Evolutionary conservation across 2,113 vertebrate species (phyloP).

Genomic region (Smithornis capensis): DNA sequence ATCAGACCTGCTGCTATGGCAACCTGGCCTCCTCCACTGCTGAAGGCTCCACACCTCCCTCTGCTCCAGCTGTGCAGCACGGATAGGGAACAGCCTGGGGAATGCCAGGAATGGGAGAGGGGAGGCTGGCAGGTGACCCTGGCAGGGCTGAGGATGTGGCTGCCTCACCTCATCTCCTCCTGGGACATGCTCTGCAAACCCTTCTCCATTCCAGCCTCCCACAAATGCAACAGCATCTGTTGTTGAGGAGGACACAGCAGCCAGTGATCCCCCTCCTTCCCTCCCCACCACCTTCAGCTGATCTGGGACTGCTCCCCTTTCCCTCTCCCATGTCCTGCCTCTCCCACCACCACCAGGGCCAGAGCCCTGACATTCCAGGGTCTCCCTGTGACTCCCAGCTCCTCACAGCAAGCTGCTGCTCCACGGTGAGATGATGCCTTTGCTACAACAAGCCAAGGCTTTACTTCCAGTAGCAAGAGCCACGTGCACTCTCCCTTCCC

Average conservation of each 20-base stretch:
- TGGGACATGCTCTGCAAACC: neutral
- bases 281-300: neutral
- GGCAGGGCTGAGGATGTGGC: neutral
- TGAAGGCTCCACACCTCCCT: neutral
- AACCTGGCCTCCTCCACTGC: constrained; percentile 23
- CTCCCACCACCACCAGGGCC: neutral
- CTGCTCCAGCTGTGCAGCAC: neutral
- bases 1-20: constrained; percentile 49
- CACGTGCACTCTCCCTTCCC: neutral
- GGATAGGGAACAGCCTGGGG: neutral
- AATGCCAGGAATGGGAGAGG: neutral
- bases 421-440: neutral
- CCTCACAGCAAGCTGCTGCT: neutral
- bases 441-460: neutral
- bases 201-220: neutral
- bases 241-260: neutral
- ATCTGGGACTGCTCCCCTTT: neutral
- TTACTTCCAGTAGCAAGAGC: neutral
- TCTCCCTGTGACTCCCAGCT: neutral
- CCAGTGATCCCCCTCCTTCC: neutral
- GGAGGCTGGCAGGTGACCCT: neutral
- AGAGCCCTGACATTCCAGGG: neutral
- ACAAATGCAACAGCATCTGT: neutral
- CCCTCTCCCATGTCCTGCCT: neutral
- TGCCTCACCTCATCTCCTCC: neutral